Evolutionary conservation across 2,888 invertebrate species (phyloP).

Genomic region (Hypena proboscidalis): DNA sequence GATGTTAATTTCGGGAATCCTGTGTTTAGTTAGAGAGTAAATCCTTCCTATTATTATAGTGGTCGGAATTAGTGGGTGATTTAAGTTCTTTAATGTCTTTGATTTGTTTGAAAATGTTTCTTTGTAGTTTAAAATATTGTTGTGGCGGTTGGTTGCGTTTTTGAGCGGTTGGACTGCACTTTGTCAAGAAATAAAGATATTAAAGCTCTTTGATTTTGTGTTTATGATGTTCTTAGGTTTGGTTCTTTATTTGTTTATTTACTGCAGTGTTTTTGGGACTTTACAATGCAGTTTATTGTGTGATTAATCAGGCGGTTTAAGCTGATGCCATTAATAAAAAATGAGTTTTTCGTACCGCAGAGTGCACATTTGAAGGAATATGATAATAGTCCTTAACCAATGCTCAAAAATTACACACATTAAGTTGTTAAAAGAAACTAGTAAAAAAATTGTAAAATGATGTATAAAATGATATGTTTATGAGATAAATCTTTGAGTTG

Average conservation of each 20-base stretch:
- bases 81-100: slow-evolving; percentile 49
- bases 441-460: no score
- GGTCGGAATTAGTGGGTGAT: slow-evolving; percentile 57
- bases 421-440: no score
- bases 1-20: slow-evolving; percentile 62
- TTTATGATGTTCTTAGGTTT: slow-evolving; percentile 11
- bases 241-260: slow-evolving; percentile 9
- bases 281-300: neutral
- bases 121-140: slow-evolving; percentile 47
- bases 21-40: slow-evolving; percentile 37
- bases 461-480: no score
- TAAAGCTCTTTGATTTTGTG: slow-evolving; percentile 8
- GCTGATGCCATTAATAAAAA: no score
- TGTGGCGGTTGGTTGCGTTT: slow-evolving; percentile 31
- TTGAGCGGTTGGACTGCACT: slow-evolving; percentile 30
- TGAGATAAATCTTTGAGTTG: no score
- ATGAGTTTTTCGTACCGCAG: no score
- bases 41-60: slow-evolving; percentile 63
- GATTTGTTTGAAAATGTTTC: slow-evolving; percentile 54
- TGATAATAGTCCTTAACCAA: no score
- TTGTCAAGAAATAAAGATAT: slow-evolving; percentile 20
- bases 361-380: no score
- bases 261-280: slow-evolving; percentile 1
- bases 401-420: no score
- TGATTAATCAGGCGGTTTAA: no score